These are phyloP conservation scores for Caenorhabditis sp. DNA, from an alignment of 2,888 invertebrate genomes.

Conservation along the genomic window DNA sequence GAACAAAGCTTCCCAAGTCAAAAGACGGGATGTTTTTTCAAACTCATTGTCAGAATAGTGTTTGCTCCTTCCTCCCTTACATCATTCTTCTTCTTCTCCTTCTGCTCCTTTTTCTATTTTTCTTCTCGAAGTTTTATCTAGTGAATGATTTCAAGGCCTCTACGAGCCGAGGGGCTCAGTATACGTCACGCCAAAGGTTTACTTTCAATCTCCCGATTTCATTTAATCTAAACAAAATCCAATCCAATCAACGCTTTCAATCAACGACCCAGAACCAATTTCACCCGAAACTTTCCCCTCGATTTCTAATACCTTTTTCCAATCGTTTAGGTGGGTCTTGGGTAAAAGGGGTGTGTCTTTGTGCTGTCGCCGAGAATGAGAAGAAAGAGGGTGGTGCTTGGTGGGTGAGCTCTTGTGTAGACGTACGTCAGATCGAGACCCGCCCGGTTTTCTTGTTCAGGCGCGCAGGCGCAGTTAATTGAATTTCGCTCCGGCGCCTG, in stretches of 20 bases:
- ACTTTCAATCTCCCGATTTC: conserved; percentile 1
- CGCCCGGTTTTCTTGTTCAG: conserved; percentile 60
- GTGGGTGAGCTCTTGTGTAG: conserved; percentile 47
- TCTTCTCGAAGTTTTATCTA: conserved; percentile 1
- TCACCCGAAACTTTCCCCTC: not conserved
- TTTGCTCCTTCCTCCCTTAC: conserved; percentile 27
- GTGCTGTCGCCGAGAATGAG: not conserved
- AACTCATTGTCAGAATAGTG: conserved; percentile 38
- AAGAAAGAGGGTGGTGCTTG: conserved; percentile 56
- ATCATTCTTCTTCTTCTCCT: conserved; percentile 13
- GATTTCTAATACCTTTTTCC: conserved; percentile 27
- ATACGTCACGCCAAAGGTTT: not conserved
- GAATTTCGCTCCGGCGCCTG: conserved; percentile 67
- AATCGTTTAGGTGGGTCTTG: conserved; percentile 7
- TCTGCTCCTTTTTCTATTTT: conserved; percentile 30
- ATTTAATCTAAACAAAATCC: conserved; percentile 15
- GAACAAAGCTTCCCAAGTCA: conserved; percentile 30
- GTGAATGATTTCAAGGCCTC: conserved; percentile 17
- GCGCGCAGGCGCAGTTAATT: conserved; percentile 63
- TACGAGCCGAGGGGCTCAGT: not conserved
- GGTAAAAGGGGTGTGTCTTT: conserved; percentile 30
- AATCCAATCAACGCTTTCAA: conserved; percentile 23
- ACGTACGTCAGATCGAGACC: conserved; percentile 59
- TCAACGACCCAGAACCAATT: conserved; percentile 3
- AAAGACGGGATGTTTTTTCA: conserved; percentile 18